phyloP scores from a whole-genome alignment of 1,140 invertebrate genomes.

The Apis laboriosa region DNA sequence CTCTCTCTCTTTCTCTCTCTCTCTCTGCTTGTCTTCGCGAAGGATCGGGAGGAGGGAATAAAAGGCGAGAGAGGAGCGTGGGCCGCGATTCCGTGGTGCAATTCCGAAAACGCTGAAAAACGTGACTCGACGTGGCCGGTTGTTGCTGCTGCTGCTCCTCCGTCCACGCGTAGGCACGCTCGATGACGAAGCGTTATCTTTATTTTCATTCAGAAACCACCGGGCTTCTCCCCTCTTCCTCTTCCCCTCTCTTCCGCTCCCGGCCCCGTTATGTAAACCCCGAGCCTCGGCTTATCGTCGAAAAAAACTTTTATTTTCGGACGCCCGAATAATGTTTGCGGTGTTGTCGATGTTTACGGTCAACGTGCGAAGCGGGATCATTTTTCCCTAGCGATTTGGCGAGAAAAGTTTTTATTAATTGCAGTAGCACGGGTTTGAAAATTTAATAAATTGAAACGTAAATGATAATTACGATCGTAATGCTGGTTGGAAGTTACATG shows the following conservation, averaged over 20 bases:
- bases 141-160: constrained; percentile 9
- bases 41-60: constrained; percentile 10
- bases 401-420: no score
- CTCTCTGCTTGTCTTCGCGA: constrained; percentile 14
- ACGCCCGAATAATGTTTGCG: no score
- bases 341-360: no score
- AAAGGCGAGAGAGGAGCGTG: constrained; percentile 45
- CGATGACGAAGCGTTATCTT: constrained; percentile 49
- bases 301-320: no score
- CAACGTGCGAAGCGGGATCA: no score
- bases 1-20: background rate
- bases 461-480: no score
- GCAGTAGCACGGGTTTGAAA: no score
- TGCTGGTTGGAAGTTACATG: no score
- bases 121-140: no score
- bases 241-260: background rate
- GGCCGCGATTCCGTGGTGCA: constrained; percentile 10
- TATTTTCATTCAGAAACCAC: constrained; percentile 34
- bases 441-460: no score
- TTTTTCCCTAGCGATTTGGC: no score
- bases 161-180: constrained; percentile 40
- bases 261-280: background rate
- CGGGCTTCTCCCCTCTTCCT: background rate
- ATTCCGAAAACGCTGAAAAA: constrained; percentile 49
- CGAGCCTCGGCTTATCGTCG: no score